Evolutionary conservation across 2,888 invertebrate species (phyloP).

Genomic region (Meandrusa payeni): DNA sequence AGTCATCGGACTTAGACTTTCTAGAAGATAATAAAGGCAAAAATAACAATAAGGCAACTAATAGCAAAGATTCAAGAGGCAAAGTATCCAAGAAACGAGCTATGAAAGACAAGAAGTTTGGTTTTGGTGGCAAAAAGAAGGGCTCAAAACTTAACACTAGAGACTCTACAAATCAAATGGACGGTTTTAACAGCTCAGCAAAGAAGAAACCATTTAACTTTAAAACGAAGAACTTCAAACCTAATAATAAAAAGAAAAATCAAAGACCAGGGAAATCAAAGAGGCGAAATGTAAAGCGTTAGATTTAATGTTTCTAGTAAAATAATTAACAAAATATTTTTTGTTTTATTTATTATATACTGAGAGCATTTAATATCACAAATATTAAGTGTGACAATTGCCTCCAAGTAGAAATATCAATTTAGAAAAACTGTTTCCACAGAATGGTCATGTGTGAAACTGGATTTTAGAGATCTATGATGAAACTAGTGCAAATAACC

Average conservation of each 20-base stretch:
- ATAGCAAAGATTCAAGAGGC: constrained; percentile 47
- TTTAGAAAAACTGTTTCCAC: too few species aligned
- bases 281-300: constrained; percentile 62
- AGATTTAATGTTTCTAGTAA: constrained; percentile 28
- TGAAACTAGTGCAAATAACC: too few species aligned
- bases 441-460: too few species aligned
- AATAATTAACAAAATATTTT: too few species aligned
- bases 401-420: too few species aligned
- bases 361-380: too few species aligned
- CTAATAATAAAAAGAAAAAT: constrained; percentile 62
- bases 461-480: too few species aligned
- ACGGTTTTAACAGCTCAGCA: constrained; percentile 74
- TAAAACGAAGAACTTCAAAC: constrained; percentile 64
- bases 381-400: too few species aligned
- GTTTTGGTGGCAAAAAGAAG: constrained; percentile 97
- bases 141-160: constrained; percentile 93
- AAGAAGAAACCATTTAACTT: constrained; percentile 59
- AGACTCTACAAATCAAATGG: constrained; percentile 86
- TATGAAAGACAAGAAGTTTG: constrained; percentile 92
- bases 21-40: constrained; percentile 83
- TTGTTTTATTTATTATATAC: too few species aligned
- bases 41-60: constrained; percentile 41
- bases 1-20: constrained; percentile 89
- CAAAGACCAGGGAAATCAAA: constrained; percentile 81
- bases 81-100: constrained; percentile 76